These are phyloP conservation scores for Riparia riparia DNA, from an alignment of 2,113 vertebrate genomes.

Conservation along the genomic window DNA sequence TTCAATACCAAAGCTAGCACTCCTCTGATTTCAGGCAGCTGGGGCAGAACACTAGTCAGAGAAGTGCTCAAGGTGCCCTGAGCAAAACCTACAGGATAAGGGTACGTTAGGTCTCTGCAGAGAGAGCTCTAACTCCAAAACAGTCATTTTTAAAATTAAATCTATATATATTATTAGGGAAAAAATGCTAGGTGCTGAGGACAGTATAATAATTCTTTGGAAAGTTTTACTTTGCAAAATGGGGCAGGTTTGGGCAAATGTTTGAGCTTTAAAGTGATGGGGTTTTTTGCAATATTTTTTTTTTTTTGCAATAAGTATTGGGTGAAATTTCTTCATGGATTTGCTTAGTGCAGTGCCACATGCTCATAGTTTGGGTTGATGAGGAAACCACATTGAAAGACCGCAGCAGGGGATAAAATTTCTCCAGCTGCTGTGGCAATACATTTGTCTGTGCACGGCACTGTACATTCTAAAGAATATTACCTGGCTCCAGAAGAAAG, in stretches of 20 bases:
- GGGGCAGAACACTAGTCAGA: background rate
- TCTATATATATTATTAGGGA: background rate
- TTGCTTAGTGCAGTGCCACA: background rate
- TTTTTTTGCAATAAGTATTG: background rate
- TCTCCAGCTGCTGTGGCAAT: slow-evolving; percentile 1
- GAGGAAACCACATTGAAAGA: slow-evolving; percentile 40
- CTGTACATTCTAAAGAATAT: background rate
- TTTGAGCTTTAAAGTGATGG: background rate
- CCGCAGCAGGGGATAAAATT: background rate
- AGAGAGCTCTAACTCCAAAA: background rate
- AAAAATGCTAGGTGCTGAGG: background rate
- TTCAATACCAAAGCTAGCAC: background rate
- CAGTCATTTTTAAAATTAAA: background rate
- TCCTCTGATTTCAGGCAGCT: background rate
- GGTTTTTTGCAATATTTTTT: fast-evolving
- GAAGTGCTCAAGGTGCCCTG: background rate
- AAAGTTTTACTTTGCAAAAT: background rate
- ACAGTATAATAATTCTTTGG: background rate
- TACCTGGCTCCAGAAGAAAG: background rate
- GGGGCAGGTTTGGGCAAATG: background rate
- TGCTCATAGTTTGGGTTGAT: background rate
- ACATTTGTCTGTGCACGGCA: background rate
- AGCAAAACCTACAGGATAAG: background rate
- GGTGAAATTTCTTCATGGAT: background rate
- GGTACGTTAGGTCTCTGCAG: background rate